phyloP scores from a whole-genome alignment of 1,140 invertebrate genomes.

The Holotrichia oblita region DNA sequence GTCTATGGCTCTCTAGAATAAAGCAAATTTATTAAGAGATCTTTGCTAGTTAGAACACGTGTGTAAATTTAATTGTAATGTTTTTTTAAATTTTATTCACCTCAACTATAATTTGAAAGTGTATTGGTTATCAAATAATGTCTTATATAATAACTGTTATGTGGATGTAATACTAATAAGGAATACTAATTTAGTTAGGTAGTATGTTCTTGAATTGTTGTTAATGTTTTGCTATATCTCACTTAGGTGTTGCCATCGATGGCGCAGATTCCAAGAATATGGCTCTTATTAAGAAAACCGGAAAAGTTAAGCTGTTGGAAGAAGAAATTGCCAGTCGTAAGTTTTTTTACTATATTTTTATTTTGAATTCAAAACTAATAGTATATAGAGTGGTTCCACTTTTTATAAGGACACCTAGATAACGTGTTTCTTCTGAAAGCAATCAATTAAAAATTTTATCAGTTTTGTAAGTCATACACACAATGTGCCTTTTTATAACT shows the following conservation, averaged over 20 bases:
- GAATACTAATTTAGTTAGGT: not conserved
- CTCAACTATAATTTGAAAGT: not conserved
- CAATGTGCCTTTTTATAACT: too few species aligned
- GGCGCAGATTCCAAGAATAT: slow-evolving; percentile 78
- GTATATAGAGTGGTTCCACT: not conserved
- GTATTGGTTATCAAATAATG: not conserved
- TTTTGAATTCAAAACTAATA: not conserved
- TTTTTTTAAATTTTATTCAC: too few species aligned
- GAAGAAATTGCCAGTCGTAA: slow-evolving; percentile 83
- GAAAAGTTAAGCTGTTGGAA: slow-evolving; percentile 93
- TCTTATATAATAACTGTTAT: not conserved
- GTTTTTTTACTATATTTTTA: slow-evolving; percentile 50
- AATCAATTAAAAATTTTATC: too few species aligned
- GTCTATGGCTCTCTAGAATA: too few species aligned
- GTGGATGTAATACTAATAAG: not conserved
- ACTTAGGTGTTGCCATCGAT: slow-evolving; percentile 91
- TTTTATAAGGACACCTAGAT: not conserved
- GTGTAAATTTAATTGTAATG: too few species aligned
- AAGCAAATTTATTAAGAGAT: too few species aligned
- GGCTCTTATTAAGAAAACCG: slow-evolving; percentile 87
- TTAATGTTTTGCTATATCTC: not conserved
- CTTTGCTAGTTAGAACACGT: too few species aligned
- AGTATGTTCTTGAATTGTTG: not conserved
- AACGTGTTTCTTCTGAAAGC: too few species aligned
- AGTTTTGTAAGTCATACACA: too few species aligned